These are phyloP conservation scores for Alosa alosa DNA, from an alignment of 2,113 vertebrate genomes.

Conservation along the genomic window DNA sequence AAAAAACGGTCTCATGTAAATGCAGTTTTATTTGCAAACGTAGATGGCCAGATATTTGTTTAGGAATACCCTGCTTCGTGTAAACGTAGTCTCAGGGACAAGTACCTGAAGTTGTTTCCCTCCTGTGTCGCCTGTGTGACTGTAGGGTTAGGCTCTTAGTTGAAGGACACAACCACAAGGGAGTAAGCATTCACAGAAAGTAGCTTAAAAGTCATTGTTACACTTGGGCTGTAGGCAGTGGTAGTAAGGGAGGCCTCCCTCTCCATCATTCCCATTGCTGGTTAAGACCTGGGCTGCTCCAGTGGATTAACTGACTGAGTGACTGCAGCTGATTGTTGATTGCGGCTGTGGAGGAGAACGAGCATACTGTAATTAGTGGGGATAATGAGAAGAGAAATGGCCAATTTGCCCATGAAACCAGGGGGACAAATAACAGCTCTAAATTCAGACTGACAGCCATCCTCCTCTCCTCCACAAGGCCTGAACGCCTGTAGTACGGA, in stretches of 20 bases:
- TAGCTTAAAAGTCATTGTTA: background rate
- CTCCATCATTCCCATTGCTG: background rate
- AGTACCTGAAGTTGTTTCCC: too few relatives aligned
- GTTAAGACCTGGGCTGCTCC: constrained; percentile 28
- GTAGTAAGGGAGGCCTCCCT: background rate
- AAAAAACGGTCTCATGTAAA: too few relatives aligned
- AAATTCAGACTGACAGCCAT: constrained; percentile 49
- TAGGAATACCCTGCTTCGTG: too few relatives aligned
- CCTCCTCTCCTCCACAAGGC: background rate
- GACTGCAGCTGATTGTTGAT: constrained; percentile 65
- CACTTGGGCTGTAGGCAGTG: background rate
- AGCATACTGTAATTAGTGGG: constrained; percentile 60
- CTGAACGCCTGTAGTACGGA: background rate
- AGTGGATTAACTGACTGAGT: constrained; percentile 57
- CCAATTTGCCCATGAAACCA: constrained; percentile 63
- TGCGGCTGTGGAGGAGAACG: constrained; percentile 60
- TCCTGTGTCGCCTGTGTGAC: too few relatives aligned
- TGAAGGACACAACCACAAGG: background rate
- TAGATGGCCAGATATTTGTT: too few relatives aligned
- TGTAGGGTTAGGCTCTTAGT: background rate
- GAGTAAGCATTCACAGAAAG: too few relatives aligned
- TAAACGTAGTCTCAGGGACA: too few relatives aligned
- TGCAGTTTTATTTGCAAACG: too few relatives aligned
- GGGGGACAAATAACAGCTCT: constrained; percentile 53
- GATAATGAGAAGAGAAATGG: constrained; percentile 68